Evolutionary conservation across 2,888 invertebrate species (phyloP), one percentile per base, ranked within the genome.

Genomic region (Hypercompe scribonia): DNA sequence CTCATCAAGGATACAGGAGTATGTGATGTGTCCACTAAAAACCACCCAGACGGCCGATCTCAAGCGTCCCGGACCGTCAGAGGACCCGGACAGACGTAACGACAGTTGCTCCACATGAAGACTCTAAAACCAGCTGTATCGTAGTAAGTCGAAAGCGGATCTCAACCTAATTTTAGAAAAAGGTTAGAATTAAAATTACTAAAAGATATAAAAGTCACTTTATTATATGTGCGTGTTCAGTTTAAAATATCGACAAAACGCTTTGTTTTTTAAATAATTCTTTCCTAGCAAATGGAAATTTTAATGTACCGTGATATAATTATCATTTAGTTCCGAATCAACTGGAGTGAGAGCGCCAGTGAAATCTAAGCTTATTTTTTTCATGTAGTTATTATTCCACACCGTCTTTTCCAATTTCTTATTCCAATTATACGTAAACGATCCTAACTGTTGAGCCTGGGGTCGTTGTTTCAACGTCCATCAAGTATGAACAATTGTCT

Each of bases 291-390:
- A n/a, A 61, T 61, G 15, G 54, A 54, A 24, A 7, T 18, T 28
- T 18, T 31, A 61, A 61, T 3, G 31, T 18, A 61, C 18, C 61
- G 31, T 61, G 61, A 31, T 31, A 31, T 8, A 61, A 28, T 58
- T 58, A 58, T 28, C 58, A 28, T 61, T 61, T 61, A 61, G 28
- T 61, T 61, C 61, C 31, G 61, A 61, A 61, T 61, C 61, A 61
- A 31, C 13, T 15, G 28, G 31, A 31, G 31, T 31, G 31, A 61
- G 61, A 61, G 61, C 31, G 31, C 2, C 31, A 58, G 28, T 69
- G 42, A 61, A 39, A 58, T 36, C 31, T 39, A 69, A 61, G 24
- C 42, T 58, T 54, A 54, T 54, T 28, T 28, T 58, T 15, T 28
- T 21, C 5, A 21, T 28, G 4, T 28, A 58, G 58, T 58, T 58